Conservation (phyloP, 2,888 invertebrate genomes). For the Fragum fragum region DNA sequence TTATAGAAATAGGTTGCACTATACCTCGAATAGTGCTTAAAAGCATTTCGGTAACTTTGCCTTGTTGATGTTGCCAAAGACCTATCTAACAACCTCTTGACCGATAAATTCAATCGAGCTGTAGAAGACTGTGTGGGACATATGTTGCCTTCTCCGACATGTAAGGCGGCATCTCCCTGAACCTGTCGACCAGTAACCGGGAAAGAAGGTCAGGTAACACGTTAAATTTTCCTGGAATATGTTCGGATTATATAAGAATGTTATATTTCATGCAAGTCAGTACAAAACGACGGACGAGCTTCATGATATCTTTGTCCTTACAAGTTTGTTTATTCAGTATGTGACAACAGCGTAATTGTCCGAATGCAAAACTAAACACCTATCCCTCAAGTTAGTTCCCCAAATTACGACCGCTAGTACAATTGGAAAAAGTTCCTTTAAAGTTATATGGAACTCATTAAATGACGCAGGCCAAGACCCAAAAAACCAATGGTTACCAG, state of each 20-base stretch:
- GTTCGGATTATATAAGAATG: constrained; percentile 36
- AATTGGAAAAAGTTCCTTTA: constrained; percentile 29
- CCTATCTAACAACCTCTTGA: neutral
- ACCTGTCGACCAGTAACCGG: constrained; percentile 51
- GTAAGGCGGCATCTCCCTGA: constrained; percentile 41
- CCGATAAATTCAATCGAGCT: too few species aligned
- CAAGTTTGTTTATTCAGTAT: constrained; percentile 47
- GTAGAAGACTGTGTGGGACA: neutral
- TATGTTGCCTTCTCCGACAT: constrained; percentile 35
- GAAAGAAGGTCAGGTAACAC: constrained; percentile 56
- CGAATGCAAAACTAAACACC: too few species aligned
- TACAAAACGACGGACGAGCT: constrained; percentile 47
- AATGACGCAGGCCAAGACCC: too few species aligned
- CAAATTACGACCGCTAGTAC: too few species aligned
- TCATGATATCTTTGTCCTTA: constrained; percentile 35
- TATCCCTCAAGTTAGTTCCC: too few species aligned
- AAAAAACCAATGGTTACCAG: too few species aligned
- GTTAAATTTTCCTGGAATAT: constrained; percentile 47
- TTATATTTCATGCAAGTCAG: constrained; percentile 45
- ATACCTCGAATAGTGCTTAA: neutral
- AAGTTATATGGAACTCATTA: too few species aligned
- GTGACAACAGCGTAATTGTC: constrained; percentile 42
- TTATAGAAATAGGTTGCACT: neutral
- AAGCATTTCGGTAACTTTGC: neutral
- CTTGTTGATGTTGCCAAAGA: neutral